Percentiles rank a stretch among this genome's conserved stretches.
Conservation (phyloP, 2,888 invertebrate species). For the Chymomyza caudatula region DNA sequence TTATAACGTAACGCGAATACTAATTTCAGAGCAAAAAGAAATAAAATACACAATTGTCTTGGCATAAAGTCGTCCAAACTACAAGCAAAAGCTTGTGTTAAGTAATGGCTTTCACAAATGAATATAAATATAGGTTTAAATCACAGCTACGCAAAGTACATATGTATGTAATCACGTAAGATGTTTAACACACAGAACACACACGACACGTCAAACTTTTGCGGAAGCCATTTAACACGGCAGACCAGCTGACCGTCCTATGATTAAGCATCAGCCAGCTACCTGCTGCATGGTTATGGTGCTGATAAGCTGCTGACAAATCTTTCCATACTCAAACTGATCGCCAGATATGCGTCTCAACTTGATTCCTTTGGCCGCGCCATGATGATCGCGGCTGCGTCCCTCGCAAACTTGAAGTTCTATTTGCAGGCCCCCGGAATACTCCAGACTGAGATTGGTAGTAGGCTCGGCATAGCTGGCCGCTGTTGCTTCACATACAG, state of each 20-base stretch:
- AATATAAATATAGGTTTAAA: slow-evolving; percentile 51
- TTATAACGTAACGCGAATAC: no score
- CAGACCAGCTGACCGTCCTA: neutral
- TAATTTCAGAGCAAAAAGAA: no score
- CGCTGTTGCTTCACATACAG: slow-evolving; percentile 33
- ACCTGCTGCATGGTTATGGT: slow-evolving; percentile 86
- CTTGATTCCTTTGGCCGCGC: slow-evolving; percentile 88
- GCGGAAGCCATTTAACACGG: neutral
- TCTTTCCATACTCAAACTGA: slow-evolving; percentile 90
- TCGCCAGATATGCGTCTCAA: slow-evolving; percentile 93
- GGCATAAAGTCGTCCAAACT: neutral
- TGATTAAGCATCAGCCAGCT: slow-evolving; percentile 49
- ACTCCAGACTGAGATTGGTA: slow-evolving; percentile 83
- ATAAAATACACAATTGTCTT: no score
- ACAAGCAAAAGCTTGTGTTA: neutral
- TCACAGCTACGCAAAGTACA: slow-evolving; percentile 62
- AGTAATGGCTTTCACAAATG: slow-evolving; percentile 1
- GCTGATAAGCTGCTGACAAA: slow-evolving; percentile 92
- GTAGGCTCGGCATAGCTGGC: slow-evolving; percentile 65
- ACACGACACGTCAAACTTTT: neutral
- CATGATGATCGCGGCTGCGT: slow-evolving; percentile 79
- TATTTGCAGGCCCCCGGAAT: slow-evolving; percentile 91
- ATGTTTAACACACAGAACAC: slow-evolving; percentile 17
- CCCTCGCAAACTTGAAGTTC: slow-evolving; percentile 89
- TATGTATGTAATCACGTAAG: neutral